These are phyloP conservation scores for Pilophorus perplexus DNA, from an alignment of 2,888 invertebrate genomes.

Conservation along the genomic window DNA sequence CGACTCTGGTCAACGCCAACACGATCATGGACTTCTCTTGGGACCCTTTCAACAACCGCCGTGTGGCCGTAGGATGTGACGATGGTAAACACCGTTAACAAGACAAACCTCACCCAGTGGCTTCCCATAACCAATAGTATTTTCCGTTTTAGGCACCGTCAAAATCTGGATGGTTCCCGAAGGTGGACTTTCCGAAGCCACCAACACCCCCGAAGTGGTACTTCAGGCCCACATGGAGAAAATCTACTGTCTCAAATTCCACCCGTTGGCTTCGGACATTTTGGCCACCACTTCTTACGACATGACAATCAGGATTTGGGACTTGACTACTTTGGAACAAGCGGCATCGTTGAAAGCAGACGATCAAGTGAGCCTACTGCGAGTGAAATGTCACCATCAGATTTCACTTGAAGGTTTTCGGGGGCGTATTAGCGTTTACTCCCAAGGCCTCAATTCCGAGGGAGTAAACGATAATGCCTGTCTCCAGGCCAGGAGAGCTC, in stretches of 20 bases:
- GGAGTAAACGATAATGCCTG: no score
- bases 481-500: no score
- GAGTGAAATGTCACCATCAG: no score
- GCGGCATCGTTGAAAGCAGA: slow-evolving; percentile 63
- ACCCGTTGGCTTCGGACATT: slow-evolving; percentile 83
- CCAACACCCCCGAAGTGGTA: slow-evolving; percentile 68
- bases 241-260: slow-evolving; percentile 85
- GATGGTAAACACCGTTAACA: slow-evolving; percentile 60
- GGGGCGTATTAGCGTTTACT: no score
- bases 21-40: slow-evolving; percentile 90
- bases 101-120: no score
- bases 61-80: slow-evolving; percentile 83
- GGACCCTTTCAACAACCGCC: slow-evolving; percentile 83
- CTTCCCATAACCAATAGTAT: no score
- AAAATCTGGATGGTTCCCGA: slow-evolving; percentile 77
- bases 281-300: slow-evolving; percentile 88
- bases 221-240: slow-evolving; percentile 83
- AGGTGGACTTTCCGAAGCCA: slow-evolving; percentile 70
- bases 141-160: slow-evolving; percentile 59
- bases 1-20: slow-evolving; percentile 85
- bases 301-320: slow-evolving; percentile 85
- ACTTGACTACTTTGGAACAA: slow-evolving; percentile 64
- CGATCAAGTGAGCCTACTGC: slow-evolving; percentile 30
- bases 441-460: no score
- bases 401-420: no score